Percentiles rank a stretch among this genome's conserved stretches.
Conservation (phyloP, 2,888 invertebrate genomes). For the Diplazon laetatorius region DNA sequence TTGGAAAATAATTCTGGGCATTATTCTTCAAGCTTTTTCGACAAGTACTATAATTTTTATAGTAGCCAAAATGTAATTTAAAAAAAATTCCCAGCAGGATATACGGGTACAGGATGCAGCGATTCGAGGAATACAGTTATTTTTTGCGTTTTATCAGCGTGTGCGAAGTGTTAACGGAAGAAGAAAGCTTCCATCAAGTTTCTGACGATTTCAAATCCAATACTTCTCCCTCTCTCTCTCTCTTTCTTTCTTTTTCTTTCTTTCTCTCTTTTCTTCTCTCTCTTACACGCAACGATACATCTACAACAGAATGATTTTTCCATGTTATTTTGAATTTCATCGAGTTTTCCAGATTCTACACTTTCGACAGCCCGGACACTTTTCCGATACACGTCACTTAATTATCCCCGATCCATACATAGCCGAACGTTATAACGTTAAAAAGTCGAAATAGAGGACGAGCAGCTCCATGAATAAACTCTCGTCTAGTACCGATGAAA, state of each 20-base stretch:
- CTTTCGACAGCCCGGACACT: constrained; percentile 54
- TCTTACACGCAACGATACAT: too few species aligned
- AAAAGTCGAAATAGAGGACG: constrained; percentile 9
- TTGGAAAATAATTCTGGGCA: too few species aligned
- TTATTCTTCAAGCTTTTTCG: too few species aligned
- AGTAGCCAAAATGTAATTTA: too few species aligned
- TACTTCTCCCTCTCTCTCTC: constrained; percentile 9
- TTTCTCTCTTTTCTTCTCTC: not conserved
- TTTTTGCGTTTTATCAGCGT: too few species aligned
- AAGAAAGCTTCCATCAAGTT: not conserved
- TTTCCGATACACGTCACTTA: constrained; percentile 59
- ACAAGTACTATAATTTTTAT: too few species aligned
- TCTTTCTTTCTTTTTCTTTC: constrained; percentile 32
- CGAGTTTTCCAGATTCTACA: constrained; percentile 45
- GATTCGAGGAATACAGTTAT: too few species aligned
- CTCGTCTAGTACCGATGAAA: constrained; percentile 16
- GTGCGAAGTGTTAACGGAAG: too few species aligned
- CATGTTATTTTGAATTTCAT: constrained; percentile 54
- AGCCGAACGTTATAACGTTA: not conserved
- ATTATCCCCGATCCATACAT: constrained; percentile 51
- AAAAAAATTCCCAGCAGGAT: too few species aligned
- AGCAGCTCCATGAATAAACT: constrained; percentile 38
- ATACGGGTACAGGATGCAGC: too few species aligned
- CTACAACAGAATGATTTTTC: constrained; percentile 59
- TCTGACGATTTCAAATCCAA: not conserved